Conservation (phyloP, 2,113 vertebrate genomes). For the Anser cygnoides region DNA sequence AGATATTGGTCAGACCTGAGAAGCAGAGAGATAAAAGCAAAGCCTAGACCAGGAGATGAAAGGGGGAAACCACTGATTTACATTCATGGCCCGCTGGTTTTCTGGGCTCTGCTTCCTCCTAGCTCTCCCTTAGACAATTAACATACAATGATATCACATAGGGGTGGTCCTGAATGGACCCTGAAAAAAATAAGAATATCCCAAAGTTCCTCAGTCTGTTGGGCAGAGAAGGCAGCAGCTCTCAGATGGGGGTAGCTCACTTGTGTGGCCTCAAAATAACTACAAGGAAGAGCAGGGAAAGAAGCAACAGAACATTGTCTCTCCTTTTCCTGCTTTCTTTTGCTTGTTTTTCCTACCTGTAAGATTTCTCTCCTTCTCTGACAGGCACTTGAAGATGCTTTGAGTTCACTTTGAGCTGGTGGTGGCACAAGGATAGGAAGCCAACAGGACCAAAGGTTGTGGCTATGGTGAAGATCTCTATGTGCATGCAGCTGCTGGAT, state of each 20-base stretch:
- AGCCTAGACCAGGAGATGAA: background rate
- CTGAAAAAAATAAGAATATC: background rate
- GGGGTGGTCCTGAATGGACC: background rate
- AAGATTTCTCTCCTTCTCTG: background rate
- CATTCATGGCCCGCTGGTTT: background rate
- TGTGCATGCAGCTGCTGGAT: background rate
- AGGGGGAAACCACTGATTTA: background rate
- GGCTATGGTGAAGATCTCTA: background rate
- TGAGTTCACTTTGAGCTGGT: background rate
- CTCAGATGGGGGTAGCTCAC: background rate
- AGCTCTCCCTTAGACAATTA: background rate
- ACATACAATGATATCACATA: background rate
- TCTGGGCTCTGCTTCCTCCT: background rate
- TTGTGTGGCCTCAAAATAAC: background rate
- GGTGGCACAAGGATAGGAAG: background rate
- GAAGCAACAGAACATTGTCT: background rate
- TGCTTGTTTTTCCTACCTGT: background rate
- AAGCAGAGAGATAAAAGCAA: background rate
- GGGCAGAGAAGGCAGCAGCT: background rate
- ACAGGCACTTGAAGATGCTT: background rate
- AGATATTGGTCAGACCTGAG: slow-evolving; percentile 5
- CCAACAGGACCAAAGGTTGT: background rate
- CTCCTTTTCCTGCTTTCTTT: background rate
- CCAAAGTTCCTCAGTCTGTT: background rate
- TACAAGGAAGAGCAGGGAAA: background rate